A percentile compares a stretch with the other conserved stretches of the same genome.
Evolutionary conservation across 2,797 vertebrate species (phyloP).

Genomic region (Arctocebus calabarensis): DNA sequence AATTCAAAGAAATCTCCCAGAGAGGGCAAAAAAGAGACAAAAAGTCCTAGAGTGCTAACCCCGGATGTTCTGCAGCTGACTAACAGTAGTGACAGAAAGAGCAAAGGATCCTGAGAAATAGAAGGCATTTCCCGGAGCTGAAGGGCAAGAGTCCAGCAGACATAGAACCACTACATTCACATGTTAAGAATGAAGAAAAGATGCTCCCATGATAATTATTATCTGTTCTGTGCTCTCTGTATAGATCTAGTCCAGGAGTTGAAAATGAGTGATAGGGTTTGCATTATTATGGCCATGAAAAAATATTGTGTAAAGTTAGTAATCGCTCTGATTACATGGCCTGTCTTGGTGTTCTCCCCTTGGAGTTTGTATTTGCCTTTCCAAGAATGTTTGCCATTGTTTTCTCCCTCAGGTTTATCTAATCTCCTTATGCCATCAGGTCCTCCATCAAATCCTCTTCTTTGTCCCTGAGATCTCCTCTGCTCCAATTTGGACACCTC

Average conservation of each 20-base stretch:
- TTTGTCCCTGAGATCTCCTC: neutral
- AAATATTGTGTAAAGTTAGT: neutral
- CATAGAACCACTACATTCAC: neutral
- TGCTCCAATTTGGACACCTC: neutral
- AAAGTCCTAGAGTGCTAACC: neutral
- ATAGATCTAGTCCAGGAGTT: neutral
- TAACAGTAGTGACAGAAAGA: neutral
- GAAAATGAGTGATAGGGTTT: constrained; percentile 3
- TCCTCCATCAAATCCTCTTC: neutral
- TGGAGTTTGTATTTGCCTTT: constrained; percentile 44
- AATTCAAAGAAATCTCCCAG: neutral
- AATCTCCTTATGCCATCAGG: neutral
- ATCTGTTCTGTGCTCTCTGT: neutral
- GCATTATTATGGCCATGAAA: neutral
- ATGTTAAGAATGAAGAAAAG: neutral
- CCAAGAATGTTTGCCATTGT: constrained; percentile 5
- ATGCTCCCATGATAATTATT: neutral
- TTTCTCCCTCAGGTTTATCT: neutral
- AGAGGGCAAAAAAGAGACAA: neutral
- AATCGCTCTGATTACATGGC: neutral
- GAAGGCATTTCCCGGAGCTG: neutral
- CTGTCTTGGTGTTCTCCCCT: neutral
- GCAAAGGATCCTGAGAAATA: neutral
- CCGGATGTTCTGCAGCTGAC: neutral
- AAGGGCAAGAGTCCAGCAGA: neutral